Base-by-base conservation (phyloP, 2,113 vertebrate genomes). In the Chelonoidis abingdonii region DNA sequence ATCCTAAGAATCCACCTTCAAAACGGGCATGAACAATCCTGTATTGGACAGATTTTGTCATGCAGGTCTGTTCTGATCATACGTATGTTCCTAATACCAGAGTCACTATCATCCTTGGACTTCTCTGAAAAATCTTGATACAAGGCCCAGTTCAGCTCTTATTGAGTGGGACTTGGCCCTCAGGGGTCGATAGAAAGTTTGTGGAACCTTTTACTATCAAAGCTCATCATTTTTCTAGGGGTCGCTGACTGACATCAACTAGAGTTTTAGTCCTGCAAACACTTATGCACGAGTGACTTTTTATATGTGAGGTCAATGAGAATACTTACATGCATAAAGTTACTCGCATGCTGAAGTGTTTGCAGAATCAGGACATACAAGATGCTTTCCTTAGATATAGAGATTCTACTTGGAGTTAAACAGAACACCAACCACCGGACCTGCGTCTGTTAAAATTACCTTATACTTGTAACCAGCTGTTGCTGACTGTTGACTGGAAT, bases 141-240 rank as follows among this genome's bases (percentile, higher is more conserved):
- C 80, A 24, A 82, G n/a, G 24, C n/a, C n/a, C n/a, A 25, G 24
- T 83, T 31, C 22, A 57, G 53, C 0, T 0, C 17, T 9, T 12
- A 8, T 89, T 87, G 75, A 59, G 14, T 14, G 24, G 59, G 24
- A 38, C n/a, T 54, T 31, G 87, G n/a, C 59, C 27, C 53, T 41
- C 0, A 1, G 31, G 16, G 47, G 2, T 69, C 7, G 19, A 44
- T 3, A 57, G 14, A 41, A 83, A 25, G 9, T 16, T 29, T 72
- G 65, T 1, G 14, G 17, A 80, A 31, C 13, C 16, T 25, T 44
- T 57, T 57, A 41, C 27, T 41, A 83, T 29, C 53, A 41, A 25
- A n/a, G 14, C 25, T 53, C 38, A 56, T 57, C 14, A 29, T 44
- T 27, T 83, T 54, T 38, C 53, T 25, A 25, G 12, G 81, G 38